Conservation (phyloP, 2,888 invertebrate genomes). For the Adelognathus sp. region DNA sequence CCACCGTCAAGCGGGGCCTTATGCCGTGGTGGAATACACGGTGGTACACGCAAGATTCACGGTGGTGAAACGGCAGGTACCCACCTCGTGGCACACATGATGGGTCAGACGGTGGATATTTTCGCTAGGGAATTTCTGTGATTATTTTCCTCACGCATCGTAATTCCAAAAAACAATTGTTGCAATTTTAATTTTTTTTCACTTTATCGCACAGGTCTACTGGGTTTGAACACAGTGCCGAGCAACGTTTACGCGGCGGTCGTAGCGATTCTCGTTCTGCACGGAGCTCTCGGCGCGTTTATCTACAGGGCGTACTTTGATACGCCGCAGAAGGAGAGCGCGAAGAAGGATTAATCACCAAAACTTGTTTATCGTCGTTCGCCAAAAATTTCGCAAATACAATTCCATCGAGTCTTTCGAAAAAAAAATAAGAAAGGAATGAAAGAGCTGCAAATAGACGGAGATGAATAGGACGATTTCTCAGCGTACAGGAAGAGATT, state of each 20-base stretch:
- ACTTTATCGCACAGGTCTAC: slow-evolving; percentile 80
- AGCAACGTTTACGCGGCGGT: slow-evolving; percentile 92
- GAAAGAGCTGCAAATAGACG: too few relatives aligned
- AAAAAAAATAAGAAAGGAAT: too few relatives aligned
- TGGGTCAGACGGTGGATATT: too few relatives aligned
- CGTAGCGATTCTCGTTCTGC: slow-evolving; percentile 88
- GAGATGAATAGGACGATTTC: slow-evolving; percentile 24
- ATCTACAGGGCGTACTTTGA: slow-evolving; percentile 90
- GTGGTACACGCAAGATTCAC: too few relatives aligned
- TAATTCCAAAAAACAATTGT: too few relatives aligned
- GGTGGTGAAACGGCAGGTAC: too few relatives aligned
- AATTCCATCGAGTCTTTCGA: background rate
- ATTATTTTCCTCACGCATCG: too few relatives aligned
- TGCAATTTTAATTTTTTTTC: slow-evolving; percentile 26
- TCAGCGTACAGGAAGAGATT: slow-evolving; percentile 39
- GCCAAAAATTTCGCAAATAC: slow-evolving; percentile 38
- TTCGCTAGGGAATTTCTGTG: too few relatives aligned
- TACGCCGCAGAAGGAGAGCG: slow-evolving; percentile 64
- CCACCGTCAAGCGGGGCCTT: too few relatives aligned
- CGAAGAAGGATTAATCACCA: slow-evolving; percentile 69
- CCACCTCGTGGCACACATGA: too few relatives aligned
- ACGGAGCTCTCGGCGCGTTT: slow-evolving; percentile 89
- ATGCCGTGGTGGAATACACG: too few relatives aligned
- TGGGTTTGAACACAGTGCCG: slow-evolving; percentile 82
- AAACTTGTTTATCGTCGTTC: background rate